phyloP scores from a whole-genome alignment of 2,113 vertebrate species.

The Limanda limanda region DNA sequence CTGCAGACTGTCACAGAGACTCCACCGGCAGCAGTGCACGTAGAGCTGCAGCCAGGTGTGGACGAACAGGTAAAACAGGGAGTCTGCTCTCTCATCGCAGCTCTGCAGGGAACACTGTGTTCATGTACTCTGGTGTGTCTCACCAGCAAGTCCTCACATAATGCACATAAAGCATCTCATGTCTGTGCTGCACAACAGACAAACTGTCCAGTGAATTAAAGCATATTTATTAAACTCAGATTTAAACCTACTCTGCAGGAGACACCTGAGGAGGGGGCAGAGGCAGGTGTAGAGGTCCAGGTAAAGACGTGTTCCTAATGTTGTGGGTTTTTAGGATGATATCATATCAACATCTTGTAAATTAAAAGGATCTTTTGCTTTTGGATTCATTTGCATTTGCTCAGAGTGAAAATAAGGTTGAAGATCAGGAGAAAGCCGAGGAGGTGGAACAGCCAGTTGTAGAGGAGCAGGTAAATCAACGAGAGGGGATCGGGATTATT shows the following conservation, averaged over 20 bases:
- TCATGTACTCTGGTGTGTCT: neutral
- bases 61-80: constrained; percentile 35
- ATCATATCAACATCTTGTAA: neutral
- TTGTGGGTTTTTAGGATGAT: neutral
- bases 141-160: neutral
- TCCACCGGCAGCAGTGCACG: constrained; percentile 20
- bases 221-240: constrained; percentile 4
- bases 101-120: neutral
- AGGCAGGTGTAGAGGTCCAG: constrained; percentile 55
- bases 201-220: neutral
- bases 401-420: constrained; percentile 52
- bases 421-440: constrained; percentile 41
- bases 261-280: constrained; percentile 34
- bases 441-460: constrained; percentile 37
- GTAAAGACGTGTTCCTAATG: constrained; percentile 48
- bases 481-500: constrained; percentile 11
- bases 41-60: neutral
- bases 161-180: neutral
- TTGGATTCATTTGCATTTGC: constrained; percentile 41
- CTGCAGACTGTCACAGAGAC: constrained; percentile 53
- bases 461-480: constrained; percentile 63
- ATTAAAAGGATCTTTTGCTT: neutral
- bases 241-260: constrained; percentile 60
- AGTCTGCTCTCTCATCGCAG: neutral
- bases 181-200: neutral